These are phyloP conservation scores for Heteromyza rotundicornis DNA, from an alignment of 2,888 invertebrate species.

Conservation along the genomic window DNA sequence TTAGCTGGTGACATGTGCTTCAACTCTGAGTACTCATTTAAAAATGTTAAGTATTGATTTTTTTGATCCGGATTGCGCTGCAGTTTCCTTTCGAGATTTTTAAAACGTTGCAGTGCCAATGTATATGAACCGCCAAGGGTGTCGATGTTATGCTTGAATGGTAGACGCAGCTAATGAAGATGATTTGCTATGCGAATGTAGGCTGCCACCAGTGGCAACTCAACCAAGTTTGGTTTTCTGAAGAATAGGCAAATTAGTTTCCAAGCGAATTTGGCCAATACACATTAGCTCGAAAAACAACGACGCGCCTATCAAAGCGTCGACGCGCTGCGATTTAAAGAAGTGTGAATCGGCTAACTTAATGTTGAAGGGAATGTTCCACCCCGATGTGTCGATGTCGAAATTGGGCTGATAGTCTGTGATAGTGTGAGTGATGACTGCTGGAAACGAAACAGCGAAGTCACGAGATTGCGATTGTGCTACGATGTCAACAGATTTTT, in stretches of 20 bases:
- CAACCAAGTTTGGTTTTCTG: slow-evolving; percentile 28
- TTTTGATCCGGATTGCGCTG: slow-evolving; percentile 16
- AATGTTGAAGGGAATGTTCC: slow-evolving; percentile 27
- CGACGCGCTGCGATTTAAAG: slow-evolving; percentile 16
- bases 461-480: neutral
- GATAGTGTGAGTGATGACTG: slow-evolving; percentile 16
- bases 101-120: slow-evolving; percentile 25
- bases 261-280: slow-evolving; percentile 18
- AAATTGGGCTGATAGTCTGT: slow-evolving; percentile 22
- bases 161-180: slow-evolving; percentile 13
- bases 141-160: slow-evolving; percentile 12
- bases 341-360: slow-evolving; percentile 27
- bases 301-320: slow-evolving; percentile 6
- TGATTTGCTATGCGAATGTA: neutral
- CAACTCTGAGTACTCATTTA: neutral
- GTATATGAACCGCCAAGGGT: slow-evolving; percentile 26
- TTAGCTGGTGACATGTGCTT: neutral
- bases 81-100: slow-evolving; percentile 26
- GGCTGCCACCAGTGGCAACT: slow-evolving; percentile 21
- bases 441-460: neutral
- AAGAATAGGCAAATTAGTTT: slow-evolving; percentile 17
- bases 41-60: slow-evolving; percentile 16
- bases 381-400: slow-evolving; percentile 19
- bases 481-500: neutral
- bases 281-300: slow-evolving; percentile 20